Evolutionary conservation across 2,888 invertebrate genomes (phyloP).

Genomic region (Stenoptilia bipunctidactyla): DNA sequence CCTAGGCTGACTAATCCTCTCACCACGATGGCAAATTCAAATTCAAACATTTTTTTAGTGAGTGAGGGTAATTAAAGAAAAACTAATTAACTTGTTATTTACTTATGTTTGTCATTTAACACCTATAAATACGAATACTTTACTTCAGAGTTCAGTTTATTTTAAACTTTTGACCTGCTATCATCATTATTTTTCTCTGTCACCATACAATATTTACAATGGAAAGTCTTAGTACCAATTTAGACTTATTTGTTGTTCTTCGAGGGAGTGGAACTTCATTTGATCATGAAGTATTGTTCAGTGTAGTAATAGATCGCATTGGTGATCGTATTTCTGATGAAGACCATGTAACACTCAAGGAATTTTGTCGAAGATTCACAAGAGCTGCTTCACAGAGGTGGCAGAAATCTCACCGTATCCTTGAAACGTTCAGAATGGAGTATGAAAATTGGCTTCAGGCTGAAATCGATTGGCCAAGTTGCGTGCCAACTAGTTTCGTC

Average conservation of each 20-base stretch:
- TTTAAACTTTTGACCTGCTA: not conserved
- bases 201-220: not conserved
- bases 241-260: constrained; percentile 3
- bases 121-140: not conserved
- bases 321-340: constrained; percentile 1
- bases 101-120: not conserved
- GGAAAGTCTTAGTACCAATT: constrained; percentile 2
- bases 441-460: constrained; percentile 1
- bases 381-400: constrained; percentile 2
- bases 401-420: not conserved
- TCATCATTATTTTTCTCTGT: not conserved
- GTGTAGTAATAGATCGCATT: not conserved
- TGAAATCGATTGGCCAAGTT: constrained; percentile 4
- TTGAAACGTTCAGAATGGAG: constrained; percentile 2
- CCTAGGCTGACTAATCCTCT: too few species aligned
- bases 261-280: not conserved
- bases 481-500: constrained; percentile 2
- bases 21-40: too few species aligned
- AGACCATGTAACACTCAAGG: constrained; percentile 1
- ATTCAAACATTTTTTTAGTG: too few species aligned
- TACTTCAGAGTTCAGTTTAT: not conserved
- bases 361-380: constrained; percentile 6
- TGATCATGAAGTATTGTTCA: constrained; percentile 1
- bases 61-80: not conserved
- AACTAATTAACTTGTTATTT: not conserved